These are phyloP conservation scores for Solea solea DNA, from an alignment of 2,113 vertebrate species.

Conservation along the genomic window DNA sequence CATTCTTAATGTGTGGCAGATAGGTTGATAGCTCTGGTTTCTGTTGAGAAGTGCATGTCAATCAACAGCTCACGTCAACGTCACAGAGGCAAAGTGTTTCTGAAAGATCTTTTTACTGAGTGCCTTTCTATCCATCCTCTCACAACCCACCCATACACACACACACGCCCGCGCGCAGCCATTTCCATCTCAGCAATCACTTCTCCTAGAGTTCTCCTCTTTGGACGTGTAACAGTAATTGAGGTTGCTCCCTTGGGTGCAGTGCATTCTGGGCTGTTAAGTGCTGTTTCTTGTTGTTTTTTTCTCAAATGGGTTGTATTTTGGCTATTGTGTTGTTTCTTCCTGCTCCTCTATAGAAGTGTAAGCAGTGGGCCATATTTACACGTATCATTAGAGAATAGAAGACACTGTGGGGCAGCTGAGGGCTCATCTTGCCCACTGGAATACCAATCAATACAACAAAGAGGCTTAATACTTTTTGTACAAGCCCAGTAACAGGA, in stretches of 20 bases:
- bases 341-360: constrained; percentile 60
- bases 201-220: constrained; percentile 85
- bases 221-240: constrained; percentile 85
- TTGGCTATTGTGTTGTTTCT: constrained; percentile 80
- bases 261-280: constrained; percentile 87
- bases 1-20: constrained; percentile 75
- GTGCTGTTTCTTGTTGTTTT: constrained; percentile 85
- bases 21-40: constrained; percentile 78
- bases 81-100: constrained; percentile 87
- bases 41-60: constrained; percentile 82
- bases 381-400: constrained; percentile 78
- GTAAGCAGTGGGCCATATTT: constrained; percentile 72
- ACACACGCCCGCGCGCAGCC: constrained; percentile 62
- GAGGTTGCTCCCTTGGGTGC: constrained; percentile 85
- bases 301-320: constrained; percentile 80
- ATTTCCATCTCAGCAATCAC: constrained; percentile 81
- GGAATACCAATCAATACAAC: constrained; percentile 76
- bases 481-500: constrained; percentile 49
- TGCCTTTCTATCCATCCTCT: constrained; percentile 72
- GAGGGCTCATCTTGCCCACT: constrained; percentile 51
- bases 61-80: constrained; percentile 84
- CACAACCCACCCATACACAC: constrained; percentile 33
- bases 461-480: constrained; percentile 67
- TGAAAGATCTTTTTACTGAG: constrained; percentile 91
- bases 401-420: constrained; percentile 52